Base-by-base conservation (phyloP, 2,888 invertebrate genomes). In the Parnassius glacialis region DNA sequence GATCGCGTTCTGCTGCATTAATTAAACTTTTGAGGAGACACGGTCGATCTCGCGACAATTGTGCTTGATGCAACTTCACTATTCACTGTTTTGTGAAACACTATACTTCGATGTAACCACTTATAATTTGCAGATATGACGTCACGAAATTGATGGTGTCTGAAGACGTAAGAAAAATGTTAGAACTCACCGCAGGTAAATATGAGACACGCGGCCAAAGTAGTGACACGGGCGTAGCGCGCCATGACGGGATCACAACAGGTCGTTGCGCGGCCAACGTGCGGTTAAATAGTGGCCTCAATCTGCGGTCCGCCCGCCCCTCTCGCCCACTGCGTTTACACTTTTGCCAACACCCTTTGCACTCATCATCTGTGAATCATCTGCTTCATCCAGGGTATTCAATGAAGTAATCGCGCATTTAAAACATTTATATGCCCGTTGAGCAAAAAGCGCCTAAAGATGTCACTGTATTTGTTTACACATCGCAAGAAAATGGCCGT, bases 241-340 rank as follows among this genome's bases (percentile, higher is more conserved):
- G 91, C 91, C 92, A 92, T 92, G 91, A 85, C 91, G 90, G 91
- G 90, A 90, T 91, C 92, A 91, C 92, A 92, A 92, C 92, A 92
- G 92, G 92, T 91, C 91, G 90, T 78, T 84, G 89, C 86, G 90
- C 90, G 87, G 85, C 85, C 81, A 87, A 81, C 81, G 84, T 82
- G 85, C 86, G 83, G 83, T 92, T 92, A 90, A 92, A 92, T 92
- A 92, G 83, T 90, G 90, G 88, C 91, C 90, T 90, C 90, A 90
- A 91, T 90, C 87, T 81, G 82, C 84, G 85, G 88, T 86, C 88
- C 90, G 87, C 88, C 80, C 90, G 85, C 87, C 87, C 87, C 89
- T 82, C 89, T 84, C 88, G 89, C 92, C 90, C 87, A 87, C 90
- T 79, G 81, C 85, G 82, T 81, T 81, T 81, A 81, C 81, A 84